Evolutionary conservation across 1,140 invertebrate species (phyloP).

Genomic region (Trypoxylus dichotomus): DNA sequence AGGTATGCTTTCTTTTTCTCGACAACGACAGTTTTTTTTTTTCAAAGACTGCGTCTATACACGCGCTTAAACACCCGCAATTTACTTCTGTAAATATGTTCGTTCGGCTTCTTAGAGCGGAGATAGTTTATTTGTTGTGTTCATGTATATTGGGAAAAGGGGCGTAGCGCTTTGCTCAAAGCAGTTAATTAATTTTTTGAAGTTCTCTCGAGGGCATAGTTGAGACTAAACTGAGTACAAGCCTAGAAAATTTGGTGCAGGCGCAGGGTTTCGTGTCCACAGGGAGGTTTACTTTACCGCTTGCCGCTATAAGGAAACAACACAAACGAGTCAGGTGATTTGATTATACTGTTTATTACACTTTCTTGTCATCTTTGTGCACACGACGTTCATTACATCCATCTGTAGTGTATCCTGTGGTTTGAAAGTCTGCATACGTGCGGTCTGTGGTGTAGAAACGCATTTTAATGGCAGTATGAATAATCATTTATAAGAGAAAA

Average conservation of each 20-base stretch:
- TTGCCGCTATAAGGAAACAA: constrained; percentile 61
- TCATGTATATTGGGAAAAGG: constrained; percentile 3
- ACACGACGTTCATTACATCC: constrained; percentile 23
- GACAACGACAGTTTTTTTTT: background rate
- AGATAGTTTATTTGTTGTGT: background rate
- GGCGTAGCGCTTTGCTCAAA: constrained; percentile 8
- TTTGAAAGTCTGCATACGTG: background rate
- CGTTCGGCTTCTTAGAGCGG: background rate
- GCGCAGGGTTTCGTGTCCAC: constrained; percentile 55
- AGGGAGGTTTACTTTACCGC: constrained; percentile 44
- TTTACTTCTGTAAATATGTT: constrained; percentile 6
- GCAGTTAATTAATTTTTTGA: constrained; percentile 31
- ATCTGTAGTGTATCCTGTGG: background rate
- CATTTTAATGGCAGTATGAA: background rate
- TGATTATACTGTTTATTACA: constrained; percentile 29
- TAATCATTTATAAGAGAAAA: no score
- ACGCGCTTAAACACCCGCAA: constrained; percentile 4
- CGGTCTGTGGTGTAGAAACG: background rate
- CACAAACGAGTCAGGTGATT: constrained; percentile 61
- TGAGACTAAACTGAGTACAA: constrained; percentile 55
- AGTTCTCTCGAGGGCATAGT: constrained; percentile 40
- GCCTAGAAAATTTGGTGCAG: constrained; percentile 61
- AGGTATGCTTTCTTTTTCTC: background rate
- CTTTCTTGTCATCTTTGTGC: background rate
- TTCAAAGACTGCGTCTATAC: background rate